Conservation (phyloP, 23 tunicate genomes). For the Styela plicata region DNA sequence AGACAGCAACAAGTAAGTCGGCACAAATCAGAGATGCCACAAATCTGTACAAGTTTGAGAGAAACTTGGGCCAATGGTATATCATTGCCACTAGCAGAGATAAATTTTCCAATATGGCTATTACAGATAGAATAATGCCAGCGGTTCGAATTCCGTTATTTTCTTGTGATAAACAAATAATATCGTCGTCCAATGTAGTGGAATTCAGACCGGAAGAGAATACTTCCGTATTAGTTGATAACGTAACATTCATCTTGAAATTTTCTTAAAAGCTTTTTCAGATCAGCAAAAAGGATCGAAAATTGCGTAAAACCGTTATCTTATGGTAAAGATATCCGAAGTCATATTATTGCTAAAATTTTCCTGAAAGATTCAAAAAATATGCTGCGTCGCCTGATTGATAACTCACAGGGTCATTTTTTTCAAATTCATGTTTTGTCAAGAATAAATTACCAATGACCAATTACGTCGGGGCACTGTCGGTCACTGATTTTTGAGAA, state of each 20-base stretch:
- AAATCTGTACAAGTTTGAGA: conserved; percentile 22
- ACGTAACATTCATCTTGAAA: not conserved
- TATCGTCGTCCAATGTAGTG: not conserved
- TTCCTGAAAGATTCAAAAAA: too few relatives aligned
- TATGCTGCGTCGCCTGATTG: too few relatives aligned
- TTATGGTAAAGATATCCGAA: too few relatives aligned
- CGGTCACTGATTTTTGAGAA: too few relatives aligned
- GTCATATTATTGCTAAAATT: too few relatives aligned
- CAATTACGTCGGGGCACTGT: too few relatives aligned
- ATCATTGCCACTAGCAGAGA: conserved; percentile 4
- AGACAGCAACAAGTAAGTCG: not conserved
- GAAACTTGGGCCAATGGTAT: conserved; percentile 11
- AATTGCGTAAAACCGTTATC: too few relatives aligned
- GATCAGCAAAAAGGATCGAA: too few relatives aligned
- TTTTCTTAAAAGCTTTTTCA: too few relatives aligned
- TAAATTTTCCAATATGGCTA: conserved; percentile 15
- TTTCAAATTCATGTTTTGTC: too few relatives aligned
- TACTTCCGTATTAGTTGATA: not conserved
- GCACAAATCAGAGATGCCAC: conserved; percentile 13
- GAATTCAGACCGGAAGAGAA: not conserved
- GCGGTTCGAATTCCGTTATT: conserved; percentile 8
- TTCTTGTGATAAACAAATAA: not conserved
- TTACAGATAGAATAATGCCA: not conserved
- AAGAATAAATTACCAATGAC: too few relatives aligned
- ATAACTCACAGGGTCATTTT: too few relatives aligned